Evolutionary conservation across 1,140 invertebrate genomes (phyloP).

Genomic region (Delia radicum): DNA sequence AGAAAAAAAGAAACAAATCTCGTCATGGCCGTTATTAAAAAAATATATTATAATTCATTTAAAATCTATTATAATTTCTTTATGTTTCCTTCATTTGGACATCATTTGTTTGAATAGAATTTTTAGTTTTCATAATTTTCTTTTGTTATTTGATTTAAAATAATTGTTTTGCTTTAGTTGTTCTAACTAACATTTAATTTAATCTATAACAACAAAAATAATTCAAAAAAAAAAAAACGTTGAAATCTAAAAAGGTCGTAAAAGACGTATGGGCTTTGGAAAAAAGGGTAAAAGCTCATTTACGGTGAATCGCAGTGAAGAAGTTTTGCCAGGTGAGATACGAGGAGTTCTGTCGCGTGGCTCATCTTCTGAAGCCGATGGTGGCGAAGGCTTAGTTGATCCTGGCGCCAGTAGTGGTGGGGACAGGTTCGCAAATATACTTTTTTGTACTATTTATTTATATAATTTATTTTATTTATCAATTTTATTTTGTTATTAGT

Average conservation of each 20-base stretch:
- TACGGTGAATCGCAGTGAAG: conserved; percentile 93
- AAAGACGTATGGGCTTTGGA: conserved; percentile 92
- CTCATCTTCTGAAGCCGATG: conserved; percentile 89
- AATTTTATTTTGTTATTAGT: conserved; percentile 32
- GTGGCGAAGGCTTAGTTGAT: conserved; percentile 77
- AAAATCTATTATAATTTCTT: neutral
- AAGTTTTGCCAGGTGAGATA: conserved; percentile 85
- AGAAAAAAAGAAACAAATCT: neutral
- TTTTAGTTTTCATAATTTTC: neutral
- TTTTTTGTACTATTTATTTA: conserved; percentile 31
- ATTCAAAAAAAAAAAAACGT: conserved; percentile 28
- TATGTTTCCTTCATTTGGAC: neutral
- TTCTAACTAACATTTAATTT: conserved; percentile 18
- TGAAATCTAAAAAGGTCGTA: conserved; percentile 69
- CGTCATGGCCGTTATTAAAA: conserved; percentile 9
- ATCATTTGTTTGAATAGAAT: neutral
- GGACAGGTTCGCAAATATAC: conserved; percentile 68
- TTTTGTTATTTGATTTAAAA: neutral
- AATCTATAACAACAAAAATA: neutral
- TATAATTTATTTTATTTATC: conserved; percentile 32
- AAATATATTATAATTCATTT: neutral
- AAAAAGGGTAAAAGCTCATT: conserved; percentile 91
- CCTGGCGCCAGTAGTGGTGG: conserved; percentile 59
- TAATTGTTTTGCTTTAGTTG: conserved; percentile 28
- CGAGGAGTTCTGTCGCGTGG: conserved; percentile 74